phyloP scores from a whole-genome alignment of 2,113 vertebrate species.

The Psilopsiagon aurifrons region DNA sequence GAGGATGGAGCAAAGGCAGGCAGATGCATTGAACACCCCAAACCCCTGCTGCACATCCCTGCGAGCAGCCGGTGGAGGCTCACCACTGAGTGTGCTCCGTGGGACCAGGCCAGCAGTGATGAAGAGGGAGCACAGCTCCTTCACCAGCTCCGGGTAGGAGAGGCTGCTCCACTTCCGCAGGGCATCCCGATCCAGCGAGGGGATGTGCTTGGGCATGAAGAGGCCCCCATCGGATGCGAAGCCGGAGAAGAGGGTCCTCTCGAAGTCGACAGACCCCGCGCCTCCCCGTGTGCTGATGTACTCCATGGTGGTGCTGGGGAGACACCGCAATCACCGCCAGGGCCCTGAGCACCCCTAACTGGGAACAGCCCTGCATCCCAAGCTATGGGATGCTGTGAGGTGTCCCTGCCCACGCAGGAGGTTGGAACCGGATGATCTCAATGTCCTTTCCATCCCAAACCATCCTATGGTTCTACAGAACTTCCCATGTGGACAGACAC shows the following conservation, averaged over 20 bases:
- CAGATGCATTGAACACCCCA: background rate
- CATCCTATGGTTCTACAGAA: background rate
- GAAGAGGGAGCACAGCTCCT: slow-evolving; percentile 85
- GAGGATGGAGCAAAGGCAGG: background rate
- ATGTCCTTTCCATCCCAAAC: background rate
- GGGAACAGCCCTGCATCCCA: background rate
- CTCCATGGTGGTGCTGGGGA: slow-evolving; percentile 71
- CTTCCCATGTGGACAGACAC: background rate
- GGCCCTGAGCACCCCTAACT: background rate
- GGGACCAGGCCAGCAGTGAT: slow-evolving; percentile 79
- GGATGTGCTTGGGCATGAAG: slow-evolving; percentile 86
- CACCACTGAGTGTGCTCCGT: slow-evolving; percentile 75
- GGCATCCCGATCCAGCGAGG: slow-evolving; percentile 71
- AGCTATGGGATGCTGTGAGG: background rate
- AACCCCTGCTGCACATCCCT: accelerated
- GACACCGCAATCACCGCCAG: background rate
- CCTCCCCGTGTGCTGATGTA: slow-evolving; percentile 88
- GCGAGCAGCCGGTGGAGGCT: background rate
- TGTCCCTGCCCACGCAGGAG: background rate
- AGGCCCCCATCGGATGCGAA: slow-evolving; percentile 89
- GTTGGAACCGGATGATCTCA: background rate
- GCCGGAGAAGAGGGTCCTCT: slow-evolving; percentile 85
- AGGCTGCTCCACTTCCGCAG: slow-evolving; percentile 79
- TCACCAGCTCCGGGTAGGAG: slow-evolving; percentile 82
- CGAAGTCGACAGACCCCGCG: slow-evolving; percentile 71